Base-by-base conservation (phyloP, 2,888 invertebrate genomes). In the Diaprepes abbreviatus region DNA sequence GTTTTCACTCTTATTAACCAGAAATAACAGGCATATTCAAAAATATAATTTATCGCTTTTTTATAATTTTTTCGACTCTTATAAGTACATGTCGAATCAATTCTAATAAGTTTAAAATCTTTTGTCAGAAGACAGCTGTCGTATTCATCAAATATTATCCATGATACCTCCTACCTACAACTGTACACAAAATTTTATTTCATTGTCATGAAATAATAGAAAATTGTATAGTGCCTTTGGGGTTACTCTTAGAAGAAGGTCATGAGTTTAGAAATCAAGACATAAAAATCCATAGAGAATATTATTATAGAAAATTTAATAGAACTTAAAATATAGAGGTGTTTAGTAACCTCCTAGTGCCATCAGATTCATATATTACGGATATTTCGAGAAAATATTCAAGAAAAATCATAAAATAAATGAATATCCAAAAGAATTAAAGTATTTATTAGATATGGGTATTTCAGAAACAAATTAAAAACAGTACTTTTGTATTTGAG, bases 141-240 rank as follows among this genome's bases (percentile, higher is more conserved):
- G 12, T 36, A 36, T 36, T 33, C 31, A 17, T 54, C 14, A 33
- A 31, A 12, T 2, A 43, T 21, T 43, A 59, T 16, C 40, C 59
- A 14, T 43, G 59, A 21, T 59, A 10, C 21, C 40, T 24, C 19
- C 38, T 12, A 17, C 24, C n/a, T 5, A 24, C 38, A 57, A 57
- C 57, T 28, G 17, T 59, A 43, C 45, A 59, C 12, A 59, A 31
- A n/a, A n/a, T n/a, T n/a, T n/a, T n/a, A n/a, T 45, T 59, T 16
- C 45, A 43, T 33, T 45, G 59, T 24, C 16, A 12, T 12, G 28
- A 59, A 45, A 45, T 59, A 14, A 24, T 59, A 16, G n/a, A 59
- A 45, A 31, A 43, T 45, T 24, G n/a, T 16, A 28, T 45, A 45
- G 59, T 59, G 59, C 59, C 59, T 45, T 45, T 59, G 19, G 31